Evolutionary conservation across 1,140 invertebrate species (phyloP), one percentile per base, ranked within the genome.

Genomic region (Teleopsis dalmanni): DNA sequence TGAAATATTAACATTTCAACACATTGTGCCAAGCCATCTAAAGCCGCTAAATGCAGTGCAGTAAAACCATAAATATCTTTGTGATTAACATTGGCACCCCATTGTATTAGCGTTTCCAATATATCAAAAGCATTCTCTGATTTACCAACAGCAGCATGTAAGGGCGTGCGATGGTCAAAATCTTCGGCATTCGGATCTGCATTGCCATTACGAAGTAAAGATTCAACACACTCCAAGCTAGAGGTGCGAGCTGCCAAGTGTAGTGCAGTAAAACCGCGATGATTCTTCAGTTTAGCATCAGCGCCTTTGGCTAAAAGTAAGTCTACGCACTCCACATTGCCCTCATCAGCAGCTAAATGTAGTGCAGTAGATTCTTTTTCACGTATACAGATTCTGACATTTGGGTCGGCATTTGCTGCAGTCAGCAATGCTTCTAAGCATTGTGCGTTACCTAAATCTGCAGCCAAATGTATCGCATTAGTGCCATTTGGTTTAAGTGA

Each of bases 41-140:
- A 66, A 6, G 90, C 88, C 5, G 89, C 89, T 34, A 94, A 78
- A 62, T 94, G 91, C 13, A 95, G 72, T 1, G 91, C 87, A 0
- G 89, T 90, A 63, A 91, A 92, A 0, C 91, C 91, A 57, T 90
- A 91, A 51, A 87, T 84, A 58, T 95, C 91, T 56, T 86, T 83
- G 34, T 82, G 78, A 62, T 93, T 91, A 0, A 92, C 84, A 57
- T 91, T 82, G 4, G 87, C 85, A 7, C 84, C 85, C 76, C 83
- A 85, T 52, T 77, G 80, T 16, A 89, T 80, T 3, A 89, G 68
- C 0, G 79, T 78, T 59, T 87, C 85, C 26, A 85, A 80, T 8
- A 87, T 83, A 53, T 86, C 83, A 54, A 84, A 85, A 13, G 84
- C 83, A 29, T 82, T 73, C 34, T 85, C 75, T 0, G 83, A 81